These are phyloP conservation scores for Ischnus inquisitorius DNA, from an alignment of 2,888 invertebrate genomes.

Conservation along the genomic window DNA sequence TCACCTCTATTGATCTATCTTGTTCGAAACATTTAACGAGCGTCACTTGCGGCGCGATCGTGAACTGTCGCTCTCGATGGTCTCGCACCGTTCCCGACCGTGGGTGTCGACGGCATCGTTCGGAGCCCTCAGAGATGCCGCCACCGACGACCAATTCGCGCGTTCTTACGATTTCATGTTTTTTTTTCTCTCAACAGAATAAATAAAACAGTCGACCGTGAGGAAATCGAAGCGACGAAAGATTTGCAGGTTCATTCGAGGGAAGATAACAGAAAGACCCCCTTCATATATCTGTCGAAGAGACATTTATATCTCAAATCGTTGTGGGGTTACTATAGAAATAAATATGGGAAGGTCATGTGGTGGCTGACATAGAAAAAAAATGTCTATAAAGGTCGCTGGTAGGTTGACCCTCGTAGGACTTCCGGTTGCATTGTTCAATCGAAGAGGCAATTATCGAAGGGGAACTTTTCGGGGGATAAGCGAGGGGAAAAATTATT, in stretches of 20 bases:
- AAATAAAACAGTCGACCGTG: constrained; percentile 1
- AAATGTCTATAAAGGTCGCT: neutral
- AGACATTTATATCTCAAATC: neutral
- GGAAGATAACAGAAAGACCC: neutral
- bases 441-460: too few species aligned
- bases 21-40: neutral
- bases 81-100: constrained; percentile 10
- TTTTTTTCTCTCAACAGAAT: neutral
- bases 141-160: neutral
- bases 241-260: constrained; percentile 10
- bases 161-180: neutral
- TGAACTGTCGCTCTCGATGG: neutral
- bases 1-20: constrained; percentile 23
- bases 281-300: neutral
- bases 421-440: neutral
- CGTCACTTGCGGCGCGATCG: neutral
- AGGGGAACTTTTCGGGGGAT: too few species aligned
- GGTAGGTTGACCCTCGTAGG: neutral
- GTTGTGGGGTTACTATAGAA: neutral
- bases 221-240: constrained; percentile 20
- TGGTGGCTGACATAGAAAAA: constrained; percentile 1
- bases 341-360: neutral
- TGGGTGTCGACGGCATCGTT: neutral
- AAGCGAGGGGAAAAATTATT: neutral
- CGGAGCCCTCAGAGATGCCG: constrained; percentile 14